Evolutionary conservation across 2,888 invertebrate genomes (phyloP), one percentile per base, ranked within the genome.

Genomic region (Cerceris rybyensis): DNA sequence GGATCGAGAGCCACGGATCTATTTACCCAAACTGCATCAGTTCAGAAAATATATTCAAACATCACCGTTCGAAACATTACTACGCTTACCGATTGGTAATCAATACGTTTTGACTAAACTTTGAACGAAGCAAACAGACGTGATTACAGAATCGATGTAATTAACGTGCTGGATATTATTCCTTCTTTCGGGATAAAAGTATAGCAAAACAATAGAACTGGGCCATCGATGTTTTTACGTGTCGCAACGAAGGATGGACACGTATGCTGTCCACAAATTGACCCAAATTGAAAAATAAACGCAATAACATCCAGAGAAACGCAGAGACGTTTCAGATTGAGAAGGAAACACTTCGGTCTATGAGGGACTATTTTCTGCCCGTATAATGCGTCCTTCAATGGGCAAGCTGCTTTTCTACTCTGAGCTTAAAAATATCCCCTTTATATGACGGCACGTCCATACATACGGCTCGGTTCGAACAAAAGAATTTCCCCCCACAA

Each of bases 251-350:
- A 11, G 49, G 50, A 42, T 46, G 6, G 49, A 28, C 54, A 50
- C 16, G 13, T 39, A 67, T 52, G 72, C 39, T 50, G 46, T 14
- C 73, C 75, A 74, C 81, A 72, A 85, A 84, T 85, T 82, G 80
- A 79, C 73, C 83, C 70, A 74, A 83, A 85, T 85, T 83, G 77
- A 68, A 83, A 78, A 80, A 78, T 84, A 83, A 85, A 85, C 71
- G 78, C 60, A 70, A 75, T 72, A 76, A 75, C 75, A 70, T 60
- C 70, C 55, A 46, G 41, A 64, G 63, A 71, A 60, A 54, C 49
- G 59, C 54, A 68, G 55, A 69, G 81, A 84, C 69, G 78, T 80
- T 78, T 60, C 70, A 67, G 74, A 67, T 84, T 77, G 73, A 68
- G 73, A 58, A 80, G 67, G 75, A 78, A 80, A 74, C 75, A 82